A percentile compares a stretch with the other conserved stretches of the same genome.
phyloP scores from a whole-genome alignment of 2,113 vertebrate species.

The Cryptomyrus ogoouensis region DNA sequence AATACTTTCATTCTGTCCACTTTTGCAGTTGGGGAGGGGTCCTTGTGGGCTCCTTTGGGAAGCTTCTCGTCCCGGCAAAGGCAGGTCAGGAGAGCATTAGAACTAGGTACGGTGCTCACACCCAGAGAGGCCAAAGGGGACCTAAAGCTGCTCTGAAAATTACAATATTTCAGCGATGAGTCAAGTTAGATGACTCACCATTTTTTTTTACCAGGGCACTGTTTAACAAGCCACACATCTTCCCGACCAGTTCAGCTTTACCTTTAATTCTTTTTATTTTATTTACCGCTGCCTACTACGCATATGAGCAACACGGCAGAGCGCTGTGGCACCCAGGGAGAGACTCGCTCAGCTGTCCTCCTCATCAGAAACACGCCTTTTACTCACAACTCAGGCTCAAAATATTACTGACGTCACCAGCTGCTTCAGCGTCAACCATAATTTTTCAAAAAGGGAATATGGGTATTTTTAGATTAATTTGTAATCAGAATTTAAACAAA shows the following conservation, averaged over 20 bases:
- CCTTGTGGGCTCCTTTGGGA: background rate
- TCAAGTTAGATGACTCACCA: constrained; percentile 63
- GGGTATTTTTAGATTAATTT: background rate
- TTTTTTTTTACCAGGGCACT: background rate
- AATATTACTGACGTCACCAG: background rate
- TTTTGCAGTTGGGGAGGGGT: background rate
- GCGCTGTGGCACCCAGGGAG: too few species aligned
- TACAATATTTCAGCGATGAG: constrained; percentile 57
- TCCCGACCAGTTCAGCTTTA: background rate
- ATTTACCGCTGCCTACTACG: background rate
- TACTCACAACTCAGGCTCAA: background rate
- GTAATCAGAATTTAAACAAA: background rate
- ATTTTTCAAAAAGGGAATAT: background rate
- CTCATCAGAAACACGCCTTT: background rate
- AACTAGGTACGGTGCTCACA: background rate
- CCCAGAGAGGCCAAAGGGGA: constrained; percentile 6
- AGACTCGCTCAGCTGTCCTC: background rate
- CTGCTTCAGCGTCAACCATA: background rate
- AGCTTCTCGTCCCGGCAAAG: too few species aligned
- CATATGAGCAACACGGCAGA: background rate
- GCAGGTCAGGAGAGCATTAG: background rate
- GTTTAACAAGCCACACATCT: background rate
- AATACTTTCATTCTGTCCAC: background rate
- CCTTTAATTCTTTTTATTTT: background rate
- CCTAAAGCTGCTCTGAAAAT: constrained; percentile 47